Conservation (phyloP, 2,888 invertebrate genomes). For the Tipula vernalis region DNA sequence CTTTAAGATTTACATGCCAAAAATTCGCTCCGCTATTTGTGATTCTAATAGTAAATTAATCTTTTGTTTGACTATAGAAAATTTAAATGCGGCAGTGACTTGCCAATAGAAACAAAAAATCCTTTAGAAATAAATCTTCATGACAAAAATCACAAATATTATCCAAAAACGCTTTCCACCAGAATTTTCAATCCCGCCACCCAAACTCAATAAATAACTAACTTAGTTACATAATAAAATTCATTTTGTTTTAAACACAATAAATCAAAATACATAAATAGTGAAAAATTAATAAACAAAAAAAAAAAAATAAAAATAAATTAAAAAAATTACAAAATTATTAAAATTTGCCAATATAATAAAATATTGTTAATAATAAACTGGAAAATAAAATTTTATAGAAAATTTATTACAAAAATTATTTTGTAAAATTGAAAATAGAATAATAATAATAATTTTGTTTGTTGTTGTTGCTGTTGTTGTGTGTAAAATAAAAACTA, state of each 20-base stretch:
- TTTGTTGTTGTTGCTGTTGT: not conserved
- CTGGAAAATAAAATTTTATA: not conserved
- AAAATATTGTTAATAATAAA: not conserved
- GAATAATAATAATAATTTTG: not conserved
- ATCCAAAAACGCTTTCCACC: too few relatives aligned
- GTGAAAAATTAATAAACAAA: not conserved
- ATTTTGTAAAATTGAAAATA: not conserved
- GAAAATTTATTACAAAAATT: not conserved
- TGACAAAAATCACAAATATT: too few relatives aligned
- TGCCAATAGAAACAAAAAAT: too few relatives aligned
- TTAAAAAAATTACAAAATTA: not conserved
- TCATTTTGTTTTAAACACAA: not conserved
- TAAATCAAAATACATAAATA: not conserved
- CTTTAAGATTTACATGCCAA: too few relatives aligned
- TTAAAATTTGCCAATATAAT: not conserved
- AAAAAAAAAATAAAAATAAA: not conserved
- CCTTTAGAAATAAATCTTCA: too few relatives aligned
- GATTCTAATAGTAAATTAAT: too few relatives aligned
- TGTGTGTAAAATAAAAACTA: not conserved
- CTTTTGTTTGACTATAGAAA: too few relatives aligned
- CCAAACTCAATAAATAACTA: not conserved
- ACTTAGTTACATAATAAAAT: not conserved
- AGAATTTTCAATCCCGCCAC: not conserved
- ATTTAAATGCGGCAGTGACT: too few relatives aligned
- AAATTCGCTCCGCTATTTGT: too few relatives aligned